A percentile compares a stretch with the other conserved stretches of the same genome.
Conservation (phyloP, 2,113 vertebrate genomes). For the Siniperca chuatsi region DNA sequence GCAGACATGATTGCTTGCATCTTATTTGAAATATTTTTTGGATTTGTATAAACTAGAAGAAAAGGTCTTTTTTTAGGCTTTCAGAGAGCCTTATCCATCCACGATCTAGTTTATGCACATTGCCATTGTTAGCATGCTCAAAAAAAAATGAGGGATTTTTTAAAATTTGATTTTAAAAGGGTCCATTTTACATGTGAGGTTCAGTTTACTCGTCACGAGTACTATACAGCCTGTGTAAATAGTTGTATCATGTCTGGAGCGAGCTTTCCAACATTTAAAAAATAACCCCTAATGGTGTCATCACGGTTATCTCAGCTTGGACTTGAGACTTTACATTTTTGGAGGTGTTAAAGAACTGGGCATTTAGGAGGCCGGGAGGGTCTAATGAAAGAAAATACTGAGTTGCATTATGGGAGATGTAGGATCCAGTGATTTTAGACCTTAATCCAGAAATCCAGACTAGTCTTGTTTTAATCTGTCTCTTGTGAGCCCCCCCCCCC, state of each 20-base stretch:
- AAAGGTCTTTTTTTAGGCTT: neutral
- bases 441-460: neutral
- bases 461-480: neutral
- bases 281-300: neutral
- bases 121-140: neutral
- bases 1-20: slow-evolving; percentile 10
- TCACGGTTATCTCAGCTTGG: neutral
- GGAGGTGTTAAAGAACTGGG: neutral
- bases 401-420: neutral
- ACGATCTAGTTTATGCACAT: neutral
- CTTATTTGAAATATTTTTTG: slow-evolving; percentile 3
- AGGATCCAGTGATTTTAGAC: neutral
- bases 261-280: neutral
- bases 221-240: neutral
- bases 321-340: neutral
- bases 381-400: neutral
- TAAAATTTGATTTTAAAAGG: neutral
- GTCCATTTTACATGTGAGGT: neutral
- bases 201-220: neutral
- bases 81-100: neutral
- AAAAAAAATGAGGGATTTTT: neutral
- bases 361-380: neutral
- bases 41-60: neutral
- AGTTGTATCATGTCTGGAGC: neutral
- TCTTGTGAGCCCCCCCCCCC: no score